Base-by-base conservation (phyloP, 2,888 invertebrate species). In the Andrena dorsata region DNA sequence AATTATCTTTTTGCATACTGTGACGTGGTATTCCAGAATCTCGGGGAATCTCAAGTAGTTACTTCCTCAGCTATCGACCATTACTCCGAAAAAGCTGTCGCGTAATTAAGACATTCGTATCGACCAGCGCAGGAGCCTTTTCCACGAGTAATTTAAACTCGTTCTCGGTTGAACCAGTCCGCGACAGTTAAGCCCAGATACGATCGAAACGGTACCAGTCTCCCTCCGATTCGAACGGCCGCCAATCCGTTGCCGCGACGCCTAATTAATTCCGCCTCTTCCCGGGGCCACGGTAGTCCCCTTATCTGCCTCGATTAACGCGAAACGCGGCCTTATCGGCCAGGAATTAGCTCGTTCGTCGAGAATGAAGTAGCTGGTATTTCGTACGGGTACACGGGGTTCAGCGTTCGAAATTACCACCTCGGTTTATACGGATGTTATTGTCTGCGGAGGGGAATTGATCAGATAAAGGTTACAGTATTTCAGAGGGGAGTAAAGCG, bases 181-280 rank as follows among this genome's bases (percentile, higher is more conserved):
- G 86, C 78, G 85, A 83, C 83, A 88, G 85, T 83, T 75, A 77
- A 80, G 64, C 63, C 30, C 30, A 85, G 88, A 88, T 88, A 88
- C 80, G 85, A 88, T 88, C 86, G 72, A 83, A 71, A 82, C 82
- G 75, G 81, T 84, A 76, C 74, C 78, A 30, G 72, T 80, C 85
- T 83, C 74, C 87, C 85, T 63, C 70, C 80, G 78, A 83, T 72
- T 77, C 75, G 51, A 75, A 64, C 63, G 68, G 32, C 65, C 77
- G 58, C 88, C 88, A 88, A 88, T 88, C 87, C 72, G 81, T 79
- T 76, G 64, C 80, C 74, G 28, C 56, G 68, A 70, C 73, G 41
- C 70, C 64, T 88, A 90, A 90, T 90, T 90, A 90, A 90, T 88
- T 90, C 89, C 89, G 87, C 84, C 90, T 84, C 84, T 85, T 84